These are phyloP conservation scores for Xestia sexstrigata DNA, from an alignment of 2,888 invertebrate species.

Conservation along the genomic window DNA sequence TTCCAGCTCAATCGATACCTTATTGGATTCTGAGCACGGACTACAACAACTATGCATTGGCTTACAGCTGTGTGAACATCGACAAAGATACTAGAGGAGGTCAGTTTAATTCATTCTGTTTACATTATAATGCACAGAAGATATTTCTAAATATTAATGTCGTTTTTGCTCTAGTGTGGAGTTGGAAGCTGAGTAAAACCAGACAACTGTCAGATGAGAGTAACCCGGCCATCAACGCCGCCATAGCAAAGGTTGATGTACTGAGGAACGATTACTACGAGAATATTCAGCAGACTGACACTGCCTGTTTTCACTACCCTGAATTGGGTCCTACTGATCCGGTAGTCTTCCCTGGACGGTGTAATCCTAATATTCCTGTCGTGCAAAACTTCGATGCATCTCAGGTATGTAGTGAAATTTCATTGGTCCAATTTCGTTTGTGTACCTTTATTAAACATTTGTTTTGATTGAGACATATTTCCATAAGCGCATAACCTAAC, in stretches of 20 bases:
- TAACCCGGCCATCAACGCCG: slow-evolving; percentile 70
- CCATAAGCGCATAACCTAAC: no score
- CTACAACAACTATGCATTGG: slow-evolving; percentile 91
- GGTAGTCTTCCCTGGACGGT: slow-evolving; percentile 78
- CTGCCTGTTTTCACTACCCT: slow-evolving; percentile 80
- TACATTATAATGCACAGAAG: no score
- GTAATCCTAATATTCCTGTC: slow-evolving; percentile 76
- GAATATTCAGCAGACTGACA: slow-evolving; percentile 71
- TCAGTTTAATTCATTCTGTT: slow-evolving; percentile 52
- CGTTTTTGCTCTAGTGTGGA: slow-evolving; percentile 56
- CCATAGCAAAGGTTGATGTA: slow-evolving; percentile 71
- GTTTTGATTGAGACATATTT: neutral
- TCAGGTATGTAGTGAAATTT: slow-evolving; percentile 69
- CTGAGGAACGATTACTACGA: slow-evolving; percentile 77
- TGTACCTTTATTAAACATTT: neutral
- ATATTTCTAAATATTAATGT: neutral
- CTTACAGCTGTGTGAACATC: slow-evolving; percentile 90
- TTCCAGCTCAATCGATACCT: slow-evolving; percentile 73
- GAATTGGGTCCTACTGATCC: slow-evolving; percentile 67
- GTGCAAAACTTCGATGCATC: slow-evolving; percentile 75
- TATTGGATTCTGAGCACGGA: slow-evolving; percentile 88
- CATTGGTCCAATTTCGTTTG: neutral
- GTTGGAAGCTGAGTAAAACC: slow-evolving; percentile 83
- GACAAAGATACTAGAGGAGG: slow-evolving; percentile 70
- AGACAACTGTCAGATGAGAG: slow-evolving; percentile 68